phyloP scores from a whole-genome alignment of 2,888 invertebrate genomes.

The Acholoe squamosa region DNA sequence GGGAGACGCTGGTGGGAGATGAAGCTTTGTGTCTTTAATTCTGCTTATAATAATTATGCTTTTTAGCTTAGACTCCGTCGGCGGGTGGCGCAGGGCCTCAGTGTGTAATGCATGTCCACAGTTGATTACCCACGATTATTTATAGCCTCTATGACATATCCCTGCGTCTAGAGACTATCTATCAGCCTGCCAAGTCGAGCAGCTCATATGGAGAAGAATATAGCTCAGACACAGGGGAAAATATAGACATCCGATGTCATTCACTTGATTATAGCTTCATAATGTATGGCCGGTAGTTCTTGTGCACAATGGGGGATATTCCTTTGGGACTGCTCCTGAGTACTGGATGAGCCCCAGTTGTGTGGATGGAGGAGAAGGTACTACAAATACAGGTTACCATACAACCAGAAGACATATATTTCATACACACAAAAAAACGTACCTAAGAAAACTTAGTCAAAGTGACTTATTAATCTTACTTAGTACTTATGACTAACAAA shows the following conservation, averaged over 20 bases:
- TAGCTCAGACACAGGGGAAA: background rate
- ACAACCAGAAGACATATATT: no score
- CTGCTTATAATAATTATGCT: background rate
- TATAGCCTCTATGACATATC: conserved; percentile 31
- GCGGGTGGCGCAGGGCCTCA: no score
- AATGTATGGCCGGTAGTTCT: background rate
- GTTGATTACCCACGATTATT: conserved; percentile 25
- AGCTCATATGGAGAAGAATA: background rate
- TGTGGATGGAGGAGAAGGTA: no score
- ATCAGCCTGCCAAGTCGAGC: background rate
- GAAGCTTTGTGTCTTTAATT: background rate
- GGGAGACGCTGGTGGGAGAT: background rate
- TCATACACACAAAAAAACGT: no score
- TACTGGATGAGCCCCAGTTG: no score
- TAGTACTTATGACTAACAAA: no score
- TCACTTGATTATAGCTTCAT: background rate
- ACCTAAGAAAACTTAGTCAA: no score
- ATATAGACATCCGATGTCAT: background rate
- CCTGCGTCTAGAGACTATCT: background rate
- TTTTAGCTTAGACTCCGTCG: background rate
- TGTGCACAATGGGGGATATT: no score
- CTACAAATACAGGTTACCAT: no score
- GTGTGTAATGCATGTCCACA: conserved; percentile 8
- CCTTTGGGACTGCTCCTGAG: no score
- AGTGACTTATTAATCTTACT: no score